phyloP scores from a whole-genome alignment of 2,888 invertebrate species.

The Drosophila algonquin region DNA sequence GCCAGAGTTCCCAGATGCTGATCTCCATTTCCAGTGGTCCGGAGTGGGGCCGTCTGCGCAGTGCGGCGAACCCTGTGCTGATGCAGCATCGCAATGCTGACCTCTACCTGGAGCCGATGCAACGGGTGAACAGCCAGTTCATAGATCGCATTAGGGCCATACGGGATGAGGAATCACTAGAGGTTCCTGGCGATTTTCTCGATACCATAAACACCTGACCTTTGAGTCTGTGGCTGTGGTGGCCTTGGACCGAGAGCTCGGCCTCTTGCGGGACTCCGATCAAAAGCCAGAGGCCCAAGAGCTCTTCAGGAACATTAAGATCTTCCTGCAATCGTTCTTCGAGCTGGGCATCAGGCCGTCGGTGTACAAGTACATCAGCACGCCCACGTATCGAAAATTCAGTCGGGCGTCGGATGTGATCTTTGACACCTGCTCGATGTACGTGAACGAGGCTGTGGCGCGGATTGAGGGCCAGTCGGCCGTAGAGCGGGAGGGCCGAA shows the following conservation, averaged over 20 bases:
- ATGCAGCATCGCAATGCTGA: slow-evolving; percentile 86
- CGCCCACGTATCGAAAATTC: slow-evolving; percentile 58
- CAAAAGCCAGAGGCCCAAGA: slow-evolving; percentile 39
- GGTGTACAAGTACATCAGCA: slow-evolving; percentile 67
- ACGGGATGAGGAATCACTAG: slow-evolving; percentile 69
- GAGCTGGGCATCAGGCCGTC: slow-evolving; percentile 71
- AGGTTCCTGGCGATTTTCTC: slow-evolving; percentile 84
- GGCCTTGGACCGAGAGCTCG: slow-evolving; percentile 83
- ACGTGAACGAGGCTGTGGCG: slow-evolving; percentile 78
- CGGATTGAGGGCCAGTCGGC: slow-evolving; percentile 77
- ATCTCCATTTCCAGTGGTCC: slow-evolving; percentile 84
- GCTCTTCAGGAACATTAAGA: slow-evolving; percentile 54
- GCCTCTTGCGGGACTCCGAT: slow-evolving; percentile 46
- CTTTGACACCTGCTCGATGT: slow-evolving; percentile 58
- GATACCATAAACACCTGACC: slow-evolving; percentile 86
- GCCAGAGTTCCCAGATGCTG: slow-evolving; percentile 14
- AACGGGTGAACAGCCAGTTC: slow-evolving; percentile 84
- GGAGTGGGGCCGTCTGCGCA: slow-evolving; percentile 87
- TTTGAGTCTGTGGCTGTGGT: slow-evolving; percentile 85
- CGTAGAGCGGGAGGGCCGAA: slow-evolving; percentile 54
- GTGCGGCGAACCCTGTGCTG: slow-evolving; percentile 87
- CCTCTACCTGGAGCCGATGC: slow-evolving; percentile 85
- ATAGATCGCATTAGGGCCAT: slow-evolving; percentile 75
- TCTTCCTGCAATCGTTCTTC: slow-evolving; percentile 43
- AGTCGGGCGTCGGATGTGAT: slow-evolving; percentile 45